These are phyloP conservation scores for Diorhabda sublineata DNA, from an alignment of 1,140 invertebrate genomes.

Conservation along the genomic window DNA sequence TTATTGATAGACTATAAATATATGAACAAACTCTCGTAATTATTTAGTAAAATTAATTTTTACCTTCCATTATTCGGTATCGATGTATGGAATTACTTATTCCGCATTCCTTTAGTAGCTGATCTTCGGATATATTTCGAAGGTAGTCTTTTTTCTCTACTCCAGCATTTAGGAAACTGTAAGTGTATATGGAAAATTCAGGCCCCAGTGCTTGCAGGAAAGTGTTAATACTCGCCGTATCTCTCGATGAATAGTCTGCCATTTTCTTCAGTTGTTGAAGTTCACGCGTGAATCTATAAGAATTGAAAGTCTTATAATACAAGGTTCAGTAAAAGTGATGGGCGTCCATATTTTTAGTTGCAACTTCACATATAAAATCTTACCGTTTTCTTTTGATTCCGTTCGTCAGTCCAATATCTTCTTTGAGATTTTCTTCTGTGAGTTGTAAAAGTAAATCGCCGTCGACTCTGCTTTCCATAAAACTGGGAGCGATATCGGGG, in stretches of 20 bases:
- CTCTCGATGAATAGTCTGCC: slow-evolving; percentile 94
- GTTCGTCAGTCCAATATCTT: slow-evolving; percentile 91
- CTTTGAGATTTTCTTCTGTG: slow-evolving; percentile 84
- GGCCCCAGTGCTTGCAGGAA: slow-evolving; percentile 83
- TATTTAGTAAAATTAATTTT: background rate
- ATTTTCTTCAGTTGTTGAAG: slow-evolving; percentile 92
- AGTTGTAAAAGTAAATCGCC: slow-evolving; percentile 95
- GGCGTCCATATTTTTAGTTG: too few species aligned
- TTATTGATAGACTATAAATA: too few species aligned
- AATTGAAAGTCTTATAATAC: background rate
- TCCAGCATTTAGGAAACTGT: slow-evolving; percentile 92
- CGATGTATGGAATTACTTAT: slow-evolving; percentile 94
- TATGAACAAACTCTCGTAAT: too few species aligned
- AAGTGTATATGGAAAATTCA: slow-evolving; percentile 95
- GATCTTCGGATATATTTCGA: slow-evolving; percentile 81
- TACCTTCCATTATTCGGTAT: slow-evolving; percentile 74
- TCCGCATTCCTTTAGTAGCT: slow-evolving; percentile 82
- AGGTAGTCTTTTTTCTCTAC: slow-evolving; percentile 80
- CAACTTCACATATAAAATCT: background rate
- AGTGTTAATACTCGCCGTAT: slow-evolving; percentile 84
- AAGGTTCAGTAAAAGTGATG: too few species aligned
- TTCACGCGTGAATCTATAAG: slow-evolving; percentile 84
- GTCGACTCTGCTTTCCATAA: slow-evolving; percentile 90
- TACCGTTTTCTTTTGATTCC: slow-evolving; percentile 86
- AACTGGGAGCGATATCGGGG: slow-evolving; percentile 73